Evolutionary conservation across 2,888 invertebrate species (phyloP), one percentile per base, ranked within the genome.

Genomic region (Gryllus longicercus): DNA sequence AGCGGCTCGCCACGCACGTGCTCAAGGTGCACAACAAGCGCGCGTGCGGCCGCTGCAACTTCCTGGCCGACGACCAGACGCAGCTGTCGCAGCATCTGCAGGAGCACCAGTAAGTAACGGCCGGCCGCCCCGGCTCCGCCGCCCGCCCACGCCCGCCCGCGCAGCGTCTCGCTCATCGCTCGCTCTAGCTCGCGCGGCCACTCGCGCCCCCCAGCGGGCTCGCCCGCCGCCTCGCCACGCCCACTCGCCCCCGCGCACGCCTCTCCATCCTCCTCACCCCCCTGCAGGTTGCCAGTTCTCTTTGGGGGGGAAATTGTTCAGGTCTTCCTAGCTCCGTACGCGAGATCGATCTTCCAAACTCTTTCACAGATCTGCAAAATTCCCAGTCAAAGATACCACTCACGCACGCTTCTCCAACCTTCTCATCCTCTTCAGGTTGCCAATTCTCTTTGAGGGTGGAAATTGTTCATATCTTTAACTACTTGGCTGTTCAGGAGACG

Each of bases 21-120:
- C 90, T 95, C 83, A 96, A 96, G 88, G 96, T 96, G 82, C 96
- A 97, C 88, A 96, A 96, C 88, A 96, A 96, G 88, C 91, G 95
- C 85, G 94, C 95, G 51, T 97, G 96, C 88, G 94, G 93, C 85
- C 94, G 95, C 87, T 97, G 96, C 87, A 93, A 93, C 84, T 96
- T 93, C 88, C 89, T 96, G 82, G 95, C 95, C 8, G 96, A 96
- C 86, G 95, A 95, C 85, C 92, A 93, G 84, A 91, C 91, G 76
- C 93, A 95, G 86, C 91, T 95, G 82, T 92, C 93, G 84, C 89
- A 91, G 76, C 96, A 96, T 88, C 92, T 87, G 76, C 86, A 87
- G 80, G 87, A 88, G 83, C 86, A 87, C 63, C 82, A 88, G 88
- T 88, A 85, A 87, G 88, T 86, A 75, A 50, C 51, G 16, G 11